These are phyloP conservation scores for Latheticus oryzae DNA, from an alignment of 2,888 invertebrate genomes.

Conservation along the genomic window DNA sequence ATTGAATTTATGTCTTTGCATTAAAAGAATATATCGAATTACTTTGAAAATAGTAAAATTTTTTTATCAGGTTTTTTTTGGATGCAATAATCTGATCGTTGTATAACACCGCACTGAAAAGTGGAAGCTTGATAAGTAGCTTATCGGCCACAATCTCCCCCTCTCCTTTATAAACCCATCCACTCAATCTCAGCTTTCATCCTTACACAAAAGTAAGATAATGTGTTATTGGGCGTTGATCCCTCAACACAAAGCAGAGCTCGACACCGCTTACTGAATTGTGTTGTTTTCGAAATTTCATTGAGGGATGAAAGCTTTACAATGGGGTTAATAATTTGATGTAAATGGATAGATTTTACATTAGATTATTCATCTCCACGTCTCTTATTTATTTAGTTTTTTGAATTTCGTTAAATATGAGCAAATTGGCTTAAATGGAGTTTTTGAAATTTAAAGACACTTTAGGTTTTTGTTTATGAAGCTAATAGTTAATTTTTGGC, in stretches of 20 bases:
- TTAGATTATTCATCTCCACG: too few species aligned
- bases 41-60: too few species aligned
- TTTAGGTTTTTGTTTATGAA: too few species aligned
- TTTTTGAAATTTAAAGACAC: too few species aligned
- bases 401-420: too few species aligned
- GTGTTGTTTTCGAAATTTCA: slow-evolving; percentile 51
- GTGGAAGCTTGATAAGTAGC: slow-evolving; percentile 37
- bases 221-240: slow-evolving; percentile 59
- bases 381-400: too few species aligned
- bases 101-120: slow-evolving; percentile 34
- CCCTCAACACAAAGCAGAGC: slow-evolving; percentile 44
- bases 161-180: slow-evolving; percentile 36
- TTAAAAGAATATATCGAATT: too few species aligned
- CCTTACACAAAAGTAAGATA: slow-evolving; percentile 61
- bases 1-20: too few species aligned
- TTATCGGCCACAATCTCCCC: slow-evolving; percentile 39
- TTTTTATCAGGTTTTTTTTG: too few species aligned
- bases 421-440: too few species aligned
- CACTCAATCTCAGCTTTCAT: slow-evolving; percentile 57
- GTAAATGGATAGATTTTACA: slow-evolving; percentile 22
- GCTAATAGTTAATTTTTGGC: too few species aligned
- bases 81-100: too few species aligned
- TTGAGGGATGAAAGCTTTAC: slow-evolving; percentile 43
- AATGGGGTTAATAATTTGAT: slow-evolving; percentile 38
- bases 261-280: slow-evolving; percentile 48